Evolutionary conservation across 1,140 invertebrate species (phyloP).

Genomic region (Calephelis virginiensis): DNA sequence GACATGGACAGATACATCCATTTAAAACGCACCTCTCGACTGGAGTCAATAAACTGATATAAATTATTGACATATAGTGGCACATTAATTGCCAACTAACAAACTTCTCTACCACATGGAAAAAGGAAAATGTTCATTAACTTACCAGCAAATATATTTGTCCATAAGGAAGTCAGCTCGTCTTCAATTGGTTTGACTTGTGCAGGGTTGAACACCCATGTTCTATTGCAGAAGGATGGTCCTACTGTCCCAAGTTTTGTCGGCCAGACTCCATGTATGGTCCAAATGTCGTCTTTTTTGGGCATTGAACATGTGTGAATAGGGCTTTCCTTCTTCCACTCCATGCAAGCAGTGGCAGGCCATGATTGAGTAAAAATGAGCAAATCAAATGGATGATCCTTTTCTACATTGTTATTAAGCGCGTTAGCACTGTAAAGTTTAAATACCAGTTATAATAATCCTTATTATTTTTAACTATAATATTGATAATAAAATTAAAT

Average conservation of each 20-base stretch:
- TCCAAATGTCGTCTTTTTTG: conserved; percentile 82
- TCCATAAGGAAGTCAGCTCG: conserved; percentile 84
- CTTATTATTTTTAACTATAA: no score
- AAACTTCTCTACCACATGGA: no score
- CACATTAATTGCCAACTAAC: no score
- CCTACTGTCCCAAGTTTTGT: conserved; percentile 83
- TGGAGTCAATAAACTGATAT: no score
- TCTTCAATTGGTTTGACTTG: conserved; percentile 80
- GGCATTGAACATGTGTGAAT: conserved; percentile 83
- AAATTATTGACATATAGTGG: no score
- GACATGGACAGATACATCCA: no score
- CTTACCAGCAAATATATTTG: conserved; percentile 83
- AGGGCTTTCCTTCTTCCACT: conserved; percentile 82
- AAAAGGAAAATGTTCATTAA: not conserved
- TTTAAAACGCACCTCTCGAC: no score
- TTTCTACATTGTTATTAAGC: conserved; percentile 23
- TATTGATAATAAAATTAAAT: no score
- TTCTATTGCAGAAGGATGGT: conserved; percentile 84
- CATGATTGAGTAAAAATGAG: conserved; percentile 90
- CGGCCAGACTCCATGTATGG: conserved; percentile 91
- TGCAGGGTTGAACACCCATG: conserved; percentile 82
- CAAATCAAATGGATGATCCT: conserved; percentile 81
- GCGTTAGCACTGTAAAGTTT: conserved; percentile 23
- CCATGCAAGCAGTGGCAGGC: conserved; percentile 86
- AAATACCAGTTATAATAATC: not conserved